Base-by-base conservation (phyloP, 2,113 vertebrate genomes). In the Chloebia gouldiae region DNA sequence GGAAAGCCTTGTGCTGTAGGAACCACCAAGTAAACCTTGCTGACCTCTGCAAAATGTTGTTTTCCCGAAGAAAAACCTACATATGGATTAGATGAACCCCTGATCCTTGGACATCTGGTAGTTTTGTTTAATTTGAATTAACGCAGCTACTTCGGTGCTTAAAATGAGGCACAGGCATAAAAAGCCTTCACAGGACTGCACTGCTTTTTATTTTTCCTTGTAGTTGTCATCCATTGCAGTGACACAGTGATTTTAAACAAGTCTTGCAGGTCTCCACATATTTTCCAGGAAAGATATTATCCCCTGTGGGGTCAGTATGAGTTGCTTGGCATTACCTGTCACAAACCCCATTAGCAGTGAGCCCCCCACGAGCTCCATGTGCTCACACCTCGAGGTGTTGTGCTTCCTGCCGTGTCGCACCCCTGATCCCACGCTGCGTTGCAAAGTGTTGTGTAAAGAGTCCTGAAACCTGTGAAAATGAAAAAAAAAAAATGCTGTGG, bases 31-130 rank as follows among this genome's bases (percentile, higher is more conserved):
- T 4, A 72, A 79, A 63, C 39, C 50, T 82, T 30, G 17, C 5
- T 94, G n/a, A 57, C 54, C 63, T 76, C 54, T 71, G 66, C 79
- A 92, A 85, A 93, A 88, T 70, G 47, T 72, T 93, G 73, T 93
- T 91, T 96, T 94, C 64, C 60, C 86, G 11, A 39, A 75, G 88
- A 15, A 90, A 70, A 92, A 15, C 20, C 64, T 79, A 28, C 35
- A 10, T 81, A 49, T 47, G 81, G 81, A 20, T 78, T 68, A 49
- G 70, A 40, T 39, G 64, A 81, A 51, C 61, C 24, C 31, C 49
- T 30, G 49, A 37, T 72, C 44, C 61, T 85, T 77, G 68, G 53
- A 45, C 5, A 20, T 24, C 53, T 82, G 66, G 65, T 90, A 2
- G 33, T 72, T 91, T 49, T 77, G 50, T 77, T 82, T 86, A 27